Evolutionary conservation across 2,113 vertebrate genomes (phyloP).

Genomic region (Meles meles): DNA sequence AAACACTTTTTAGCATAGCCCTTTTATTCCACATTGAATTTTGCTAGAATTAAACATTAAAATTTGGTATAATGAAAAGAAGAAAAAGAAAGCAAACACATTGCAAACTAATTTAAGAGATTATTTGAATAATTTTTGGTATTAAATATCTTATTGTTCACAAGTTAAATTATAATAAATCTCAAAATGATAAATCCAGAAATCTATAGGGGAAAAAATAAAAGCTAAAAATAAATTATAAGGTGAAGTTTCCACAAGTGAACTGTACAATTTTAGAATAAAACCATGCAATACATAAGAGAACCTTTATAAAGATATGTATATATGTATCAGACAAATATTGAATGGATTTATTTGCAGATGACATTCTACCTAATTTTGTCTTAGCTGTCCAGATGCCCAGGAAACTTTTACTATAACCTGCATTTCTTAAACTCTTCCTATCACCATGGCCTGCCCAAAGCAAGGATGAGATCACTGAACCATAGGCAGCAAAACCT

Average conservation of each 20-base stretch:
- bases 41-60: background rate
- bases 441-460: background rate
- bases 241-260: background rate
- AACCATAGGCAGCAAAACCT: background rate
- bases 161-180: background rate
- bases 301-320: background rate
- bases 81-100: background rate
- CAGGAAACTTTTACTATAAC: background rate
- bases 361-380: background rate
- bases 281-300: background rate
- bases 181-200: background rate
- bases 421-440: background rate
- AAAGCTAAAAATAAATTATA: background rate
- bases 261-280: background rate
- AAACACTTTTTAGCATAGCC: background rate
- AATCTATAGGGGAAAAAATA: background rate
- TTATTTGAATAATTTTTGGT: background rate
- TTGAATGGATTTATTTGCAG: background rate
- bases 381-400: background rate
- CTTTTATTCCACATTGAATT: background rate
- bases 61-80: background rate
- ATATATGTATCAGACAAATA: background rate
- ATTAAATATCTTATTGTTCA: background rate
- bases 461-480: background rate
- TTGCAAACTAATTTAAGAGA: background rate